Conservation (phyloP, 2,888 invertebrate species). For the Drosophila prostipennis region DNA sequence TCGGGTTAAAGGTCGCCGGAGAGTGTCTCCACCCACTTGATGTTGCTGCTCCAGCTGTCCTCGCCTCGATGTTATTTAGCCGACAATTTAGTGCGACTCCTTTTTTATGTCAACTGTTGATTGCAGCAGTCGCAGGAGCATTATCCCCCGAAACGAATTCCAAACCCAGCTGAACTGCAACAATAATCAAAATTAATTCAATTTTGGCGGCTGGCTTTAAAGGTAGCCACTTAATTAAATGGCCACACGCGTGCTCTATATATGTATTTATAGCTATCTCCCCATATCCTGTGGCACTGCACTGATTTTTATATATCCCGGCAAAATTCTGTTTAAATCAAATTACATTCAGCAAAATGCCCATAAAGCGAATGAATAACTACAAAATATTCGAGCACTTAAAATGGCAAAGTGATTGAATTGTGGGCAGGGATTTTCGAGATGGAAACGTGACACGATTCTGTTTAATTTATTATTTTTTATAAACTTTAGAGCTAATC, state of each 20-base stretch:
- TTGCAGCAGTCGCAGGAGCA: slow-evolving; percentile 32
- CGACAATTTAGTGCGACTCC: slow-evolving; percentile 36
- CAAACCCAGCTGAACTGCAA: slow-evolving; percentile 14
- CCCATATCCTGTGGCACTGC: slow-evolving; percentile 49
- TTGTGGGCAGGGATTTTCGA: slow-evolving; percentile 44
- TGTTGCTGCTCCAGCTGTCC: slow-evolving; percentile 45
- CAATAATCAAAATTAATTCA: slow-evolving; percentile 60
- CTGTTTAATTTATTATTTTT: no score
- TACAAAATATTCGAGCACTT: slow-evolving; percentile 75
- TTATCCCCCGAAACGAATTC: not conserved
- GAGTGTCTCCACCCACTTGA: slow-evolving; percentile 45
- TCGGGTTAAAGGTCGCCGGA: slow-evolving; percentile 46
- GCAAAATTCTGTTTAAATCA: slow-evolving; percentile 58
- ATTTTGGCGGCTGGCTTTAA: slow-evolving; percentile 60
- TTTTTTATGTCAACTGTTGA: slow-evolving; percentile 61
- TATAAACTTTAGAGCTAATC: no score
- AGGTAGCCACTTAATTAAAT: slow-evolving; percentile 67
- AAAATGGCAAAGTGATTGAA: slow-evolving; percentile 77
- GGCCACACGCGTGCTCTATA: slow-evolving; percentile 40
- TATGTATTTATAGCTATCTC: slow-evolving; percentile 1
- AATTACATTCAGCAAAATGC: slow-evolving; percentile 76
- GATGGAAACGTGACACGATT: slow-evolving; percentile 11
- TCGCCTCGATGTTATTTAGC: slow-evolving; percentile 37
- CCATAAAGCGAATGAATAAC: slow-evolving; percentile 70
- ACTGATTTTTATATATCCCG: slow-evolving; percentile 31